Evolutionary conservation across 2,113 vertebrate species (phyloP), one percentile per base, ranked within the genome.

Genomic region (Platichthys stellatus): DNA sequence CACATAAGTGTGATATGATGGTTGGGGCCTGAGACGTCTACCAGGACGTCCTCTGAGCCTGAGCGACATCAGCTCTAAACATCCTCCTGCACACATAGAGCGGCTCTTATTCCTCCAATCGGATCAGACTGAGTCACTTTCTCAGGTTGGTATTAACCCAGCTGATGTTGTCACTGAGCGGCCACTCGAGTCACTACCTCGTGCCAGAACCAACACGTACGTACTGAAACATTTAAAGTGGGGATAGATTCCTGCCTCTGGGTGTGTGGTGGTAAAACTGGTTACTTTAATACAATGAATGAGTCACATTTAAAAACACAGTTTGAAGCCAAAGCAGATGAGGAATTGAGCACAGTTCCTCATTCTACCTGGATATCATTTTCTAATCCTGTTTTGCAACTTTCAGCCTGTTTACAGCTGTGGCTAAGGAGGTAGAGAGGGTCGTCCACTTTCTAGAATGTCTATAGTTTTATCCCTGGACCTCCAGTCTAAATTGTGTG

Each of bases 121-220:
- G 11, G 43, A 57, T 70, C 57, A 43, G 17, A 31, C 31, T 31
- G 31, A 76, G 59, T 80, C 70, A 65, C 23, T 59, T 57, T 81
- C 31, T 72, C 78, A 59, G 69, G 61, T 76, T 81, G 57, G 56
- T 76, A 53, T 60, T 49, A 47, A 63, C 47, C 23, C 54, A 40
- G 28, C 26, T 24, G 59, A 76, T 11, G 43, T 61, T 65, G 17
- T 61, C 17, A 56, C 21, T 63, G 28, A 65, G 21, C 24, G 3
- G n/a, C 1, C 13, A 3, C 21, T 23, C 18, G 70, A 63, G 76
- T 81, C 26, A 51, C 54, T 71, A 23, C n/a, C 18, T 68, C 59
- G 38, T 54, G 64, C 31, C 71, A 76, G 64, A 63, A 54, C 21
- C 8, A 66, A 38, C 18, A 63, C 6, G 0, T 6, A 68, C 40